Base-by-base conservation (phyloP, 2,113 vertebrate species). In the Patagioenas fasciata region DNA sequence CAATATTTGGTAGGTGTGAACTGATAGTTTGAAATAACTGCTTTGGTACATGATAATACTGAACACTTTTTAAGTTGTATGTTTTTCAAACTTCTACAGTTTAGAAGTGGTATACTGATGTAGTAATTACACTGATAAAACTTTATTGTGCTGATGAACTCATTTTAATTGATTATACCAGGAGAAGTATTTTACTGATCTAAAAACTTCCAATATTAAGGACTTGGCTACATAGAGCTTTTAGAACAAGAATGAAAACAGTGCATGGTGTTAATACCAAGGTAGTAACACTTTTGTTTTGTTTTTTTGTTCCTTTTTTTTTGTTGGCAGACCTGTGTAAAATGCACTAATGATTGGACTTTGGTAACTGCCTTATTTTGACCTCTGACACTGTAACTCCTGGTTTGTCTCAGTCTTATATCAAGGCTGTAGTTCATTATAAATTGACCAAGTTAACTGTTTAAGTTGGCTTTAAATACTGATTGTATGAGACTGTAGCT, bases 1-100 rank as follows among this genome's bases (percentile, higher is more conserved):
- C 97, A 0, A 78, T 98, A 64, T 83, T 97, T 19, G 98, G 98
- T 98, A 95, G 38, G 98, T 97, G 78, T 12, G 14, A 85, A 10
- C 56, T 2, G 1, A 0, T 0, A 11, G 6, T 10, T 9, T 26
- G 61, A 25, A 17, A 13, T 34, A 31, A 4, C 38, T 7, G 36
- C 47, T n/a, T 26, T 28, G 31, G n/a, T 14, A 2, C 2, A 2
- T 44, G 19, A 0, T 23, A 28, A 40, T 1, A 2, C 31, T 19
- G 15, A n/a, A 6, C 0, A 0, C 28, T 78, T 48, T 9, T 8
- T 15, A 50, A 47, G 17, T 4, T 29, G 11, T 31, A 0, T 14
- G 2, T 31, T 64, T 64, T 20, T 18, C 32, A 26, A 8, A 20
- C 50, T 48, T 65, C 6, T 9, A 31, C 26, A 0, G 60, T 53